These are phyloP conservation scores for Phaedon cochleariae DNA, from an alignment of 2,888 invertebrate genomes.

Conservation along the genomic window DNA sequence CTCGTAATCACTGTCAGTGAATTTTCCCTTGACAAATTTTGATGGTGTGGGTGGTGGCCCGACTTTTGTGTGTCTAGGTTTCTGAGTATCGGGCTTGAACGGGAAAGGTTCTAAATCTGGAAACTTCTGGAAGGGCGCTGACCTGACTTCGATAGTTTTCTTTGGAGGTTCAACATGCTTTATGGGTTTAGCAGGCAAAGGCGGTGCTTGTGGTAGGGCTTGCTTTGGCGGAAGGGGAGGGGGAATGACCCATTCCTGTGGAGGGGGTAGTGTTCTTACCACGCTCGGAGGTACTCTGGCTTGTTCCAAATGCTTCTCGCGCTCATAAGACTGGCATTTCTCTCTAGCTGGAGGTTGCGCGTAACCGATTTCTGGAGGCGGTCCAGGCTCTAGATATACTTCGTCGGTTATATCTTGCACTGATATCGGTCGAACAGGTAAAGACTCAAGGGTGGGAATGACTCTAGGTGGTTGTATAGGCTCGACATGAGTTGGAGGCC, in stretches of 20 bases:
- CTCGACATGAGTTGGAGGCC: conserved; percentile 58
- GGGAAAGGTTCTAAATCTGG: conserved; percentile 65
- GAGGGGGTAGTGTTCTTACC: conserved; percentile 66
- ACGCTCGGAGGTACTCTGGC: conserved; percentile 66
- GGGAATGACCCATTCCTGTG: conserved; percentile 54
- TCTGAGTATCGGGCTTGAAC: conserved; percentile 62
- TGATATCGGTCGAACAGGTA: conserved; percentile 58
- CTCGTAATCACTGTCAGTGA: conserved; percentile 74
- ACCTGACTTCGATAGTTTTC: conserved; percentile 47
- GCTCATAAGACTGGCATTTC: conserved; percentile 65
- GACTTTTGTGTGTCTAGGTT: conserved; percentile 55
- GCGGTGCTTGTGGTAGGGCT: conserved; percentile 60
- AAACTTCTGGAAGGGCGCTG: conserved; percentile 60
- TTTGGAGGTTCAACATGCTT: conserved; percentile 51
- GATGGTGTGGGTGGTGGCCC: conserved; percentile 68
- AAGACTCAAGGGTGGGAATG: conserved; percentile 47
- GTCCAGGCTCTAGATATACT: conserved; percentile 70
- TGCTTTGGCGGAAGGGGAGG: conserved; percentile 62
- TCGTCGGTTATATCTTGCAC: conserved; percentile 63
- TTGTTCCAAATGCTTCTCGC: conserved; percentile 66
- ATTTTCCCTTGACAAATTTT: conserved; percentile 67
- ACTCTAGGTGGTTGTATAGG: conserved; percentile 28
- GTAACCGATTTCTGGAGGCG: conserved; percentile 74
- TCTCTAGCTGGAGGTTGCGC: conserved; percentile 64
- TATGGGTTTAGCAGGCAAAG: conserved; percentile 56